Conservation (phyloP, 2,113 vertebrate species). For the Brachyhypopomus occidentalis region DNA sequence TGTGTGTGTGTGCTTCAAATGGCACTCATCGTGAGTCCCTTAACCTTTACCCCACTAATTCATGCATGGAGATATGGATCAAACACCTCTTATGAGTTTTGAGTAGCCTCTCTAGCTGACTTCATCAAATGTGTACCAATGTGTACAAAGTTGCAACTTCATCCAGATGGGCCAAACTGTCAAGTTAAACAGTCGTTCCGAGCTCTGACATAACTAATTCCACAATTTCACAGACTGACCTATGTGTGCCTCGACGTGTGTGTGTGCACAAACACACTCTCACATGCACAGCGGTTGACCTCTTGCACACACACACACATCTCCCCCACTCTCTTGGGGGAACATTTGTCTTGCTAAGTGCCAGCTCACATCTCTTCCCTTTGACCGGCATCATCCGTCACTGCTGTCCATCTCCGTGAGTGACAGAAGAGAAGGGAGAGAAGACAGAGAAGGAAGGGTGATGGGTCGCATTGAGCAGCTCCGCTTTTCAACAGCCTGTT, state of each 20-base stretch:
- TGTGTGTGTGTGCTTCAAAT: conserved; percentile 2
- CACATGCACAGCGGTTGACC: conserved; percentile 22
- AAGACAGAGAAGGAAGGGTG: neutral
- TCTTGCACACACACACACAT: neutral
- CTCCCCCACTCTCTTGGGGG: neutral
- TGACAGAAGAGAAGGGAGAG: conserved; percentile 6
- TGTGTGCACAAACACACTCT: conserved; percentile 3
- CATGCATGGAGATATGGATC: neutral
- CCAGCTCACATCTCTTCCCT: conserved; percentile 13
- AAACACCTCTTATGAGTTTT: neutral
- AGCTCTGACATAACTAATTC: neutral
- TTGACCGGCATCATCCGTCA: conserved; percentile 31
- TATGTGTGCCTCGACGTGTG: neutral
- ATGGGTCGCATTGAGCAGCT: neutral
- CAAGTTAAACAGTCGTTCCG: neutral
- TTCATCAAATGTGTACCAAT: too few relatives aligned
- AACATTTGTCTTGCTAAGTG: conserved; percentile 34
- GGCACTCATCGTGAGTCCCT: neutral
- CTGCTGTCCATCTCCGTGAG: conserved; percentile 28
- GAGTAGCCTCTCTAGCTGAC: neutral
- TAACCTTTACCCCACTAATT: neutral
- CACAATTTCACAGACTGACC: neutral
- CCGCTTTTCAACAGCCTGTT: neutral
- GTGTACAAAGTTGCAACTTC: too few relatives aligned
- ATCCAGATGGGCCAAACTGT: neutral